Evolutionary conservation across 2,888 invertebrate species (phyloP), one percentile per base, ranked within the genome.

Genomic region (Eupithecia exiguata): DNA sequence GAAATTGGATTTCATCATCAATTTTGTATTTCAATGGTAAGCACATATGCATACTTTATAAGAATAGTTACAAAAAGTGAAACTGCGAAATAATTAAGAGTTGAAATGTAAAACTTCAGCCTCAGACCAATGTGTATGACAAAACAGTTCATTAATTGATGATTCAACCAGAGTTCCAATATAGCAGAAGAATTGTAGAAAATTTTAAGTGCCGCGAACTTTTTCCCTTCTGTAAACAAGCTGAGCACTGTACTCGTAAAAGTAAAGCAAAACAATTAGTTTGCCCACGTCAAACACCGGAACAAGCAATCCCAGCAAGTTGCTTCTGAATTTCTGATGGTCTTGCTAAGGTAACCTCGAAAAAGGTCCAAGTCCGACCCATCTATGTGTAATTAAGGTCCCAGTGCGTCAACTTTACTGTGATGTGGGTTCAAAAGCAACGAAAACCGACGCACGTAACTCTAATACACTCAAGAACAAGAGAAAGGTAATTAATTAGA

Each of bases 391-490:
- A 91, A 91, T 91, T 91, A 91, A 89, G 87, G 86, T 83, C 85
- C 84, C 84, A 83, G 85, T 86, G 89, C 88, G 87, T 89, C 88
- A 91, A 91, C 88, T 90, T 89, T 86, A 78, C 84, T 87, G 83
- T 90, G 89, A 91, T 87, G 87, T 91, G 90, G 89, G 89, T 89
- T 89, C 84, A 84, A 87, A 88, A 86, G 86, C 85, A 86, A 86
- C 82, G 85, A 80, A 82, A 85, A 85, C 85, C 76, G 68, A 77
- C 62, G 69, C 75, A 62, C 77, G 75, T 69, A 79, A 80, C 49
- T 46, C 6, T 83, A 62, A 62, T 35, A 62, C 79, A 83, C 81
- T 79, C 74, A 53, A 80, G 77, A 75, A 40, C 40, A 66, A 65
- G 65, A 40, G 36, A n/a, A 40, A 66, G 38, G 38, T 66, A 40